Evolutionary conservation across 2,113 vertebrate genomes (phyloP).

Genomic region (Ancistrus triradiatus): DNA sequence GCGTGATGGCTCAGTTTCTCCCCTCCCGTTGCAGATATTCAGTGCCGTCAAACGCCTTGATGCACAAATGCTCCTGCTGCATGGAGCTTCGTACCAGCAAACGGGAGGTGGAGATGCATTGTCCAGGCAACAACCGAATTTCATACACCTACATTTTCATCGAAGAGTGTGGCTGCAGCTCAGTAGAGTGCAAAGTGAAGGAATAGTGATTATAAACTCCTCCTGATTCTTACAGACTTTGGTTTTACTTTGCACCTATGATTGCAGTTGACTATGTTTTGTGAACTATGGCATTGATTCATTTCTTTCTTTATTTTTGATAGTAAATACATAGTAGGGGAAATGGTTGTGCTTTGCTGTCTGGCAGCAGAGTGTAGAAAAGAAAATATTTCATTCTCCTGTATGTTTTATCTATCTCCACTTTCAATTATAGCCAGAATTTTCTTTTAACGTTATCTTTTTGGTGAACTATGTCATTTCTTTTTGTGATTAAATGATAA

Average conservation of each 20-base stretch:
- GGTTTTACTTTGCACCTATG: not conserved
- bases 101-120: slow-evolving; percentile 60
- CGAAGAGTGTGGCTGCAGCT: slow-evolving; percentile 62
- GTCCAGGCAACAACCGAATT: slow-evolving; percentile 35
- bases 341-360: too few species aligned
- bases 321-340: too few species aligned
- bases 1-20: not conserved
- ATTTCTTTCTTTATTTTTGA: too few species aligned
- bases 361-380: too few species aligned
- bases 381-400: too few species aligned
- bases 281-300: too few species aligned
- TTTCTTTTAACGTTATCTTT: too few species aligned
- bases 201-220: not conserved
- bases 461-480: too few species aligned
- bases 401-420: too few species aligned
- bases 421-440: too few species aligned
- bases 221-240: not conserved
- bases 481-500: too few species aligned
- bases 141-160: slow-evolving; percentile 56
- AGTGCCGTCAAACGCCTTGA: slow-evolving; percentile 42
- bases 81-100: slow-evolving; percentile 54
- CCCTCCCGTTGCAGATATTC: slow-evolving; percentile 60
- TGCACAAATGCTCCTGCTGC: slow-evolving; percentile 68
- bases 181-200: slow-evolving; percentile 48
- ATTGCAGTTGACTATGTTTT: too few species aligned